Conservation (phyloP, 2,797 vertebrate genomes). For the Chaenodraco wilsoni region DNA sequence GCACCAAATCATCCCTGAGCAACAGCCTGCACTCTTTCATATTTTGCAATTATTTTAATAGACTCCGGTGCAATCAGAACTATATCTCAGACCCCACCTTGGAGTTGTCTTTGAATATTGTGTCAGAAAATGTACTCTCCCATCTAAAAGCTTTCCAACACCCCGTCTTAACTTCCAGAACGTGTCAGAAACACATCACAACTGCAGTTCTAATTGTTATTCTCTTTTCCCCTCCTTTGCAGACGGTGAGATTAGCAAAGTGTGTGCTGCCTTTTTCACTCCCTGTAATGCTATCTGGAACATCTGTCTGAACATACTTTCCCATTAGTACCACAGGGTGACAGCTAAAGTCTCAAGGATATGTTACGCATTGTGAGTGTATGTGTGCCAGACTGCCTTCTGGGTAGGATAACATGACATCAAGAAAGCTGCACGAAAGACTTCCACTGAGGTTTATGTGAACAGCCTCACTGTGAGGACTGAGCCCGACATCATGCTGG, state of each 20-base stretch:
- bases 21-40: slow-evolving; percentile 37
- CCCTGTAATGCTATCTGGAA: slow-evolving; percentile 36
- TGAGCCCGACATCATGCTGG: neutral
- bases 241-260: slow-evolving; percentile 26
- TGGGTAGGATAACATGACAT: slow-evolving; percentile 44
- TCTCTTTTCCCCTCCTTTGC: slow-evolving; percentile 34
- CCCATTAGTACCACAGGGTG: slow-evolving; percentile 49
- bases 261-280: slow-evolving; percentile 12
- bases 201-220: neutral
- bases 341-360: slow-evolving; percentile 42
- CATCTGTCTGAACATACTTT: slow-evolving; percentile 63
- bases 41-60: slow-evolving; percentile 50
- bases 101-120: slow-evolving; percentile 41
- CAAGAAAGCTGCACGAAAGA: slow-evolving; percentile 16
- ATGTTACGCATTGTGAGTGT: slow-evolving; percentile 25
- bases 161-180: slow-evolving; percentile 27
- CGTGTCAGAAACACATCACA: slow-evolving; percentile 33
- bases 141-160: slow-evolving; percentile 41
- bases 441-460: slow-evolving; percentile 25
- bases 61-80: slow-evolving; percentile 45
- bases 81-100: slow-evolving; percentile 28
- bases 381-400: slow-evolving; percentile 28
- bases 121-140: slow-evolving; percentile 34
- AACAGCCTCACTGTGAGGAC: slow-evolving; percentile 7
- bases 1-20: slow-evolving; percentile 35